A percentile compares a stretch with the other conserved stretches of the same genome.
These are phyloP conservation scores for Pseudococcus jackbeardsleyi DNA, from an alignment of 2,888 invertebrate species.

Conservation along the genomic window DNA sequence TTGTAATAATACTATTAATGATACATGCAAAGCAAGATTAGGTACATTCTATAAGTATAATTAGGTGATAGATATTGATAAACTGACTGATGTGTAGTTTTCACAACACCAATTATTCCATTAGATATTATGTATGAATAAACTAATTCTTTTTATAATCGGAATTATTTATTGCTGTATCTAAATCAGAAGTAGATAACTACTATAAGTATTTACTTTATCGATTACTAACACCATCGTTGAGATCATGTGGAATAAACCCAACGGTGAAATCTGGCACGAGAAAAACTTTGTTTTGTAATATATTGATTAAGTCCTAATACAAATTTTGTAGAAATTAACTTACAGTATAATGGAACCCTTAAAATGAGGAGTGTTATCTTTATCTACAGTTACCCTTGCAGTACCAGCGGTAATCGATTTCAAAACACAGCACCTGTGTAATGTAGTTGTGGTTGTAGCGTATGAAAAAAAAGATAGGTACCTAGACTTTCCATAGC, in stretches of 20 bases:
- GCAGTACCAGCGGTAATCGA: constrained; percentile 45
- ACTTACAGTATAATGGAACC: constrained; percentile 18
- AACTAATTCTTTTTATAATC: not conserved
- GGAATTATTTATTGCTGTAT: not conserved
- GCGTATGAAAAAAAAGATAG: constrained; percentile 30
- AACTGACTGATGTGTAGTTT: not conserved
- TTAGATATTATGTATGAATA: not conserved
- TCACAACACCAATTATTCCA: not conserved
- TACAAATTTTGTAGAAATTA: constrained; percentile 28
- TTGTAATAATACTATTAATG: too few species aligned
- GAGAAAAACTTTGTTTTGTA: not conserved
- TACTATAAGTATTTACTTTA: not conserved
- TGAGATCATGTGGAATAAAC: not conserved
- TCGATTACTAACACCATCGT: not conserved
- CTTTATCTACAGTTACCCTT: not conserved
- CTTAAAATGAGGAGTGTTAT: constrained; percentile 41
- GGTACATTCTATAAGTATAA: not conserved
- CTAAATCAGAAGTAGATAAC: not conserved
- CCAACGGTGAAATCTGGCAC: not conserved
- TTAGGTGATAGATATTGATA: not conserved
- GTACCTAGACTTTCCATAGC: not conserved
- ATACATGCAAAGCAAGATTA: too few species aligned
- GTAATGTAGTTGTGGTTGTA: not conserved
- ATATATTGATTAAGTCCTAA: constrained; percentile 8
- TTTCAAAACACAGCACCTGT: constrained; percentile 36